Conservation (phyloP, 2,888 invertebrate genomes). For the Dryadula phaetusa region DNA sequence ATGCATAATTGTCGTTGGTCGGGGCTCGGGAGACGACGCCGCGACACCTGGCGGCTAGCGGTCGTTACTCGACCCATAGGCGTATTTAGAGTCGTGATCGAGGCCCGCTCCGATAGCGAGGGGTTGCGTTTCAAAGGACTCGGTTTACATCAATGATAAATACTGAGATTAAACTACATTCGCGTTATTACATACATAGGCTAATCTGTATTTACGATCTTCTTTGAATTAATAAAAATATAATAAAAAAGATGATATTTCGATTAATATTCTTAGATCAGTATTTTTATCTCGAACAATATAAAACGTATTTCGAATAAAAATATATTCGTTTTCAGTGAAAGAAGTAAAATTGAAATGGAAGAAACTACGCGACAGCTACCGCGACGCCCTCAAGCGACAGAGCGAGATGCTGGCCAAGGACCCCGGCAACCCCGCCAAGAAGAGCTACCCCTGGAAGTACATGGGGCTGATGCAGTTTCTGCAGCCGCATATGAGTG, state of each 20-base stretch:
- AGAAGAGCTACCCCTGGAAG: slow-evolving; percentile 73
- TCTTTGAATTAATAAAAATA: neutral
- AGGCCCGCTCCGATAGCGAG: slow-evolving; percentile 5
- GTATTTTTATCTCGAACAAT: neutral
- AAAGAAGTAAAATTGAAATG: slow-evolving; percentile 78
- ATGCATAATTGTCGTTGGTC: neutral
- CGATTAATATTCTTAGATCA: too few species aligned
- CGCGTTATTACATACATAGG: neutral
- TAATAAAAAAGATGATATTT: neutral
- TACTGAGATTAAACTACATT: neutral
- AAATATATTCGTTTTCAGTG: slow-evolving; percentile 55
- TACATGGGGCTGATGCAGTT: slow-evolving; percentile 76
- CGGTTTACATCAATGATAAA: neutral
- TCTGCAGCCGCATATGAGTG: slow-evolving; percentile 78
- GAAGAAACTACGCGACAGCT: slow-evolving; percentile 79
- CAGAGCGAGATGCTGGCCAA: slow-evolving; percentile 70
- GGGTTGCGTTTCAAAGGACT: neutral
- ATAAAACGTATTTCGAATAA: neutral
- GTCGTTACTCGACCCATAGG: neutral
- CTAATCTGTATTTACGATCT: neutral
- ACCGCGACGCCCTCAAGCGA: slow-evolving; percentile 77
- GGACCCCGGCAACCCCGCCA: slow-evolving; percentile 56
- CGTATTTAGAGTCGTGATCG: neutral
- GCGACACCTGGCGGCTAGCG: neutral
- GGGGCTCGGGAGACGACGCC: neutral